Percentiles rank a stretch among this genome's conserved stretches.
Conservation (phyloP, 2,797 vertebrate genomes). For the Acanthopagrus latus region DNA sequence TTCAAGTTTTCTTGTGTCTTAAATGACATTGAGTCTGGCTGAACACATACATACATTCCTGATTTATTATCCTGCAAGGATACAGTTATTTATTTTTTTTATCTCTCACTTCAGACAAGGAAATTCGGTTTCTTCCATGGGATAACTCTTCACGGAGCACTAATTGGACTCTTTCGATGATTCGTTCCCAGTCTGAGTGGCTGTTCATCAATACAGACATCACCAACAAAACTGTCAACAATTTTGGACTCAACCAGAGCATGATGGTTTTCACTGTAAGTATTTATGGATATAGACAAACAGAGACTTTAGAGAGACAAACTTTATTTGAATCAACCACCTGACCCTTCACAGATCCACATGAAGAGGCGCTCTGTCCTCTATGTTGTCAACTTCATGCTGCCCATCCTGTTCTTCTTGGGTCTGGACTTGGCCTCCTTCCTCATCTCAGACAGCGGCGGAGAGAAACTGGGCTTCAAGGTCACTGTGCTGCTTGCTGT, state of each 20-base stretch:
- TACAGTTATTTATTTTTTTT: background rate
- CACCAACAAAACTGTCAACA: background rate
- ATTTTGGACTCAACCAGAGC: background rate
- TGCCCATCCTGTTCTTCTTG: slow-evolving; percentile 76
- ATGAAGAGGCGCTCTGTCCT: slow-evolving; percentile 55
- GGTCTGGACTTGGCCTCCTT: slow-evolving; percentile 84
- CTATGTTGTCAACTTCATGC: slow-evolving; percentile 67
- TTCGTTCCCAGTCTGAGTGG: background rate
- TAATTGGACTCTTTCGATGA: background rate
- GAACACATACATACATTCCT: too few species aligned
- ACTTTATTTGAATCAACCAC: too few species aligned
- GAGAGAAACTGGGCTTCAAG: slow-evolving; percentile 86
- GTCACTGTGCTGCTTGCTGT: slow-evolving; percentile 85
- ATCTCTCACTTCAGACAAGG: background rate
- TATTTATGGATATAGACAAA: too few species aligned
- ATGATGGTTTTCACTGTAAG: background rate
- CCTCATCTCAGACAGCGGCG: slow-evolving; percentile 75
- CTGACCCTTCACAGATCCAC: slow-evolving; percentile 35
- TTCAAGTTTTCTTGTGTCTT: background rate
- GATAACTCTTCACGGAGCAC: background rate
- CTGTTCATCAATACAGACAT: background rate
- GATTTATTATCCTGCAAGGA: background rate
- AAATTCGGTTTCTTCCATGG: background rate
- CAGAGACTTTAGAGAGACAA: too few species aligned
- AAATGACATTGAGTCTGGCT: too few species aligned